Percentiles rank a stretch among this genome's conserved stretches.
phyloP scores from a whole-genome alignment of 30 jellyfish, hydroid and myxozoan genomes.

The Phacellophora camtschatica region DNA sequence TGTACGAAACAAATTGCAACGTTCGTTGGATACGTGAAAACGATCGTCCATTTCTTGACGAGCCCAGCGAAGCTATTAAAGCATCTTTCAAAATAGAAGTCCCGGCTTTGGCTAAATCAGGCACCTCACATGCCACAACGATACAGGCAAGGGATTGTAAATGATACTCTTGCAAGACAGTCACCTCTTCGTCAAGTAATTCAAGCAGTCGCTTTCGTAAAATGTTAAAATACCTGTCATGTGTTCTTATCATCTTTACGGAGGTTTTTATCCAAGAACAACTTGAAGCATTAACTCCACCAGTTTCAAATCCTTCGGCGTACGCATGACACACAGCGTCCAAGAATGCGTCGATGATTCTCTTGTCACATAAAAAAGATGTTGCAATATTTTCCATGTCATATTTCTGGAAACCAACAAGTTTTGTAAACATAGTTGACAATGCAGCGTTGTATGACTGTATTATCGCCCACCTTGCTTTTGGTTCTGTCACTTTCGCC shows the following conservation, averaged over 20 bases:
- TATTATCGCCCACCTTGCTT: background rate
- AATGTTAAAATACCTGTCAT: background rate
- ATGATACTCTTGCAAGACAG: constrained; percentile 20
- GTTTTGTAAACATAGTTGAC: background rate
- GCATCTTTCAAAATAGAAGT: background rate
- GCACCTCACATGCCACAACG: background rate
- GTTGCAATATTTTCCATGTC: background rate
- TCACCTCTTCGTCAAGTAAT: background rate
- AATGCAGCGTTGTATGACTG: constrained; percentile 28
- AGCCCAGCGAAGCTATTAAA: background rate
- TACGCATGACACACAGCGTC: constrained; percentile 34
- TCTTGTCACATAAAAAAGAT: background rate
- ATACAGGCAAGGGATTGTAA: constrained; percentile 39
- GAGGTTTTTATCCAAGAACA: background rate
- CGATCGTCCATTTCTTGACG: background rate
- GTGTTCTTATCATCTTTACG: background rate
- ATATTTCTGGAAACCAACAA: background rate
- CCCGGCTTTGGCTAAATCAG: background rate
- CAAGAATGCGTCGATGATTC: background rate
- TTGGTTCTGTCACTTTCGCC: background rate
- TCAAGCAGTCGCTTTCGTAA: background rate
- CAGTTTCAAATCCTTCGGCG: background rate
- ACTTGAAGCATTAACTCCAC: too few species aligned
- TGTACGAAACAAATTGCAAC: constrained; percentile 7
- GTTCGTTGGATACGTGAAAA: background rate